phyloP scores from a whole-genome alignment of 2,113 vertebrate species.

The Apodemus speciosus region DNA sequence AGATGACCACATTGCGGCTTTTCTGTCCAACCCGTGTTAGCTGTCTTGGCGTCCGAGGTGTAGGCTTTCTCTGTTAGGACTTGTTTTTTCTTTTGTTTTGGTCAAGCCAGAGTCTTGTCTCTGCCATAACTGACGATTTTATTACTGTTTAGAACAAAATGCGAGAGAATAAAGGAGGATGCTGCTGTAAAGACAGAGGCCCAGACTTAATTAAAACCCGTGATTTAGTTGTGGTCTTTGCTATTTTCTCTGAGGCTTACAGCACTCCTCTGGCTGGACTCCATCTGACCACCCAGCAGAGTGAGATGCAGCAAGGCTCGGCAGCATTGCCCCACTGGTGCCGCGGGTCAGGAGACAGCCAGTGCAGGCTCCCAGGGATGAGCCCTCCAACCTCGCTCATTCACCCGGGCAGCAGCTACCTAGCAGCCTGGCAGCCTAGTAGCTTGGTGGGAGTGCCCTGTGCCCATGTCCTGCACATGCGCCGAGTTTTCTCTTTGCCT shows the following conservation, averaged over 20 bases:
- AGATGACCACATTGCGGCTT: not conserved
- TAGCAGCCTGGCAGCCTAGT: not conserved
- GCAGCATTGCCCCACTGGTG: not conserved
- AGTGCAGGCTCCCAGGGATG: not conserved
- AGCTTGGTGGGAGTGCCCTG: not conserved
- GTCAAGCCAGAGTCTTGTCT: not conserved
- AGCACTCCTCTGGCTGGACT: not conserved
- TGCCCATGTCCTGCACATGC: not conserved
- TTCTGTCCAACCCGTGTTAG: not conserved
- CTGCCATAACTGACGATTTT: slow-evolving; percentile 8
- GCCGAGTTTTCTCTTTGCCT: not conserved
- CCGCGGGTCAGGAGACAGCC: not conserved
- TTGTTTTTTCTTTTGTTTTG: slow-evolving; percentile 42
- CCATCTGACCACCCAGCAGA: not conserved
- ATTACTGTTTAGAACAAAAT: slow-evolving; percentile 22
- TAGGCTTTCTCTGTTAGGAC: not conserved
- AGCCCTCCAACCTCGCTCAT: not conserved
- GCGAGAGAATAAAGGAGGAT: not conserved
- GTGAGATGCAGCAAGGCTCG: not conserved
- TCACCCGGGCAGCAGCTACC: not conserved
- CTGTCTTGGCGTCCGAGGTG: not conserved
- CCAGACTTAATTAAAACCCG: not conserved
- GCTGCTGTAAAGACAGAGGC: not conserved
- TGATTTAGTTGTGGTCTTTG: not conserved
- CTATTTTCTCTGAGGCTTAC: not conserved